Percentiles rank a stretch among this genome's conserved stretches.
Evolutionary conservation across 2,113 vertebrate species (phyloP).

Genomic region (Cyprinodon variegatus): DNA sequence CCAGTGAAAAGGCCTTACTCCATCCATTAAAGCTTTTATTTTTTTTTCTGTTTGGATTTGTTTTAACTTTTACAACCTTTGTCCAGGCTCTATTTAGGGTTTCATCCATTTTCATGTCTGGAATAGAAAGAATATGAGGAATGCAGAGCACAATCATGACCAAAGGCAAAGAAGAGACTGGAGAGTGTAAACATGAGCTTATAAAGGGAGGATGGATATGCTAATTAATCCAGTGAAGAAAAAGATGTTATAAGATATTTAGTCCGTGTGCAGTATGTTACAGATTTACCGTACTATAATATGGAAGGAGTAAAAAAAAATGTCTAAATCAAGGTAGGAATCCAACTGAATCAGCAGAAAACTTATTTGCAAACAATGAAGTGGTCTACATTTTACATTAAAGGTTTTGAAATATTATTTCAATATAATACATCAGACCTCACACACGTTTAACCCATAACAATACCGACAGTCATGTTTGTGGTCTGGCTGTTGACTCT

Average conservation of each 20-base stretch:
- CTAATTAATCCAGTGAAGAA: neutral
- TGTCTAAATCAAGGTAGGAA: too few species aligned
- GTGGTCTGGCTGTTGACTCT: too few species aligned
- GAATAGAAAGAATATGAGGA: neutral
- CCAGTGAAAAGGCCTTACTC: constrained; percentile 51
- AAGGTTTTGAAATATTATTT: too few species aligned
- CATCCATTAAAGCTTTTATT: constrained; percentile 44
- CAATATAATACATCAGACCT: too few species aligned
- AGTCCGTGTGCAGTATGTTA: neutral
- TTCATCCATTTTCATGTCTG: neutral
- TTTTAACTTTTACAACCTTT: neutral
- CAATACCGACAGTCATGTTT: too few species aligned
- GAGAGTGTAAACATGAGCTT: neutral
- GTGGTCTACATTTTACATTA: neutral
- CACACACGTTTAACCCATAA: too few species aligned
- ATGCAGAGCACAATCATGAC: neutral
- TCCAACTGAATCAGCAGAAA: neutral
- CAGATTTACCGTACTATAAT: neutral
- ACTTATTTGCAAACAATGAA: neutral
- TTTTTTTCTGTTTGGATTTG: neutral
- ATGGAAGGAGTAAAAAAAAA: neutral
- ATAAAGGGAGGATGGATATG: neutral
- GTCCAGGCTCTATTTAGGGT: neutral
- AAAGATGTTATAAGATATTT: neutral
- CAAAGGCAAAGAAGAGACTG: neutral